Percentiles rank a stretch among this genome's conserved stretches.
phyloP scores from a whole-genome alignment of 2,113 vertebrate species.

The Paradisaea rubra region DNA sequence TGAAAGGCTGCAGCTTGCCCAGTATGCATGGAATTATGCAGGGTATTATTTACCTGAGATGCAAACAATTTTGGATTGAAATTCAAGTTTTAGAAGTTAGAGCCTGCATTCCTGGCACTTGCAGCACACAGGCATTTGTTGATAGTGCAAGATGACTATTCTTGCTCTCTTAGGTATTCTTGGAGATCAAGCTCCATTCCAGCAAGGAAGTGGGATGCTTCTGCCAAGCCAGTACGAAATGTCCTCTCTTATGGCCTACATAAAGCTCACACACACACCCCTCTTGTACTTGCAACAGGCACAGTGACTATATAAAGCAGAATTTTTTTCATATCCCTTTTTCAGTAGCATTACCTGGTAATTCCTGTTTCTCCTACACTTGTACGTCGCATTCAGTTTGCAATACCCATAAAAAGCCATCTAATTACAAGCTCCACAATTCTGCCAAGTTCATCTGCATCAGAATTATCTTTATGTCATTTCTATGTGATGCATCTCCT shows the following conservation, averaged over 20 bases:
- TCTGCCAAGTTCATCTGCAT: background rate
- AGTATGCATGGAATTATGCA: background rate
- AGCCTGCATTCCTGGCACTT: background rate
- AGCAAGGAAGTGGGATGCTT: background rate
- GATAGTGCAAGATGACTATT: background rate
- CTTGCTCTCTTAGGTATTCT: background rate
- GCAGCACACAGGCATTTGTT: background rate
- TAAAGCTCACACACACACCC: background rate
- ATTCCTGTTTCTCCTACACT: background rate
- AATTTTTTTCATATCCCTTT: background rate
- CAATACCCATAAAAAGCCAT: background rate
- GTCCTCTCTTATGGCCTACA: accelerated
- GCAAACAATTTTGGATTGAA: background rate
- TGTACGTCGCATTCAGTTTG: accelerated
- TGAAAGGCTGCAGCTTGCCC: background rate
- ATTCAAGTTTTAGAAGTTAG: background rate
- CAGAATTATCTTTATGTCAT: background rate
- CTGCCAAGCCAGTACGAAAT: background rate
- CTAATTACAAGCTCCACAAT: background rate
- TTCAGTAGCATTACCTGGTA: background rate
- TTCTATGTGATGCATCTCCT: background rate
- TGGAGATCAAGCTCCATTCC: background rate
- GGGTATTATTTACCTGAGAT: background rate
- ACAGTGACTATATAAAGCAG: background rate
- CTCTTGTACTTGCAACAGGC: background rate